Evolutionary conservation across 2,888 invertebrate genomes (phyloP).

Genomic region (Drosophila seclusa): DNA sequence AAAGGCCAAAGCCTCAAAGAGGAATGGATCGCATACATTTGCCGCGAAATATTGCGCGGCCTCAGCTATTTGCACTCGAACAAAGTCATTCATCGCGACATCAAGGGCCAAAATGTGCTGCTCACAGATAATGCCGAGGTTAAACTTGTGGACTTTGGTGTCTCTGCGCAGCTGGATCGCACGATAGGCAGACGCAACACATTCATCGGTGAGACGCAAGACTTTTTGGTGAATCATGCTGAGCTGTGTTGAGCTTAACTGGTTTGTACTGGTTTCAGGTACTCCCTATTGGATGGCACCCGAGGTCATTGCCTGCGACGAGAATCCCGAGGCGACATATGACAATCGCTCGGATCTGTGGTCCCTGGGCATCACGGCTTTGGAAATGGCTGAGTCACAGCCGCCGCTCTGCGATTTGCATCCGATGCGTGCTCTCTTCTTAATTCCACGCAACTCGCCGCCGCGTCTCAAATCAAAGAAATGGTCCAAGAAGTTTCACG

Average conservation of each 20-base stretch:
- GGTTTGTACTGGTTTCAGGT: slow-evolving; percentile 86
- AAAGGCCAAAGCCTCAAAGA: slow-evolving; percentile 99
- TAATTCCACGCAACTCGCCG: slow-evolving; percentile 99
- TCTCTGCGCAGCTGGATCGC: slow-evolving; percentile 99
- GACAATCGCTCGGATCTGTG: slow-evolving; percentile 97
- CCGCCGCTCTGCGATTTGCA: slow-evolving; percentile 99
- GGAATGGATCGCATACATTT: slow-evolving; percentile 99
- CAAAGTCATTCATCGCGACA: slow-evolving; percentile 99
- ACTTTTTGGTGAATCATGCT: background rate
- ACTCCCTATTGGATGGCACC: slow-evolving; percentile 99
- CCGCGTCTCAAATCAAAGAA: slow-evolving; percentile 99
- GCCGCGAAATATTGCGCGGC: slow-evolving; percentile 97
- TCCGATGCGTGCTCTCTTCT: slow-evolving; percentile 99
- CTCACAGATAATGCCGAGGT: slow-evolving; percentile 99
- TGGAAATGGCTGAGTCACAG: slow-evolving; percentile 99
- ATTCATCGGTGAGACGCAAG: slow-evolving; percentile 89
- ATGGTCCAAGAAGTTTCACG: slow-evolving; percentile 98
- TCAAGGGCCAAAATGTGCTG: slow-evolving; percentile 99
- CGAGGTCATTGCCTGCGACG: slow-evolving; percentile 99
- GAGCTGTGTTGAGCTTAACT: slow-evolving; percentile 6
- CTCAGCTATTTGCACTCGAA: slow-evolving; percentile 98
- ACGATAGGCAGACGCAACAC: slow-evolving; percentile 99
- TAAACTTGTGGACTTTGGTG: slow-evolving; percentile 99
- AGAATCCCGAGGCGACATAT: slow-evolving; percentile 99
- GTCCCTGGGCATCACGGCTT: slow-evolving; percentile 97